A percentile compares a stretch with the other conserved stretches of the same genome.
Conservation (phyloP, 2,888 invertebrate genomes). For the Fissipunctia ypsillon region DNA sequence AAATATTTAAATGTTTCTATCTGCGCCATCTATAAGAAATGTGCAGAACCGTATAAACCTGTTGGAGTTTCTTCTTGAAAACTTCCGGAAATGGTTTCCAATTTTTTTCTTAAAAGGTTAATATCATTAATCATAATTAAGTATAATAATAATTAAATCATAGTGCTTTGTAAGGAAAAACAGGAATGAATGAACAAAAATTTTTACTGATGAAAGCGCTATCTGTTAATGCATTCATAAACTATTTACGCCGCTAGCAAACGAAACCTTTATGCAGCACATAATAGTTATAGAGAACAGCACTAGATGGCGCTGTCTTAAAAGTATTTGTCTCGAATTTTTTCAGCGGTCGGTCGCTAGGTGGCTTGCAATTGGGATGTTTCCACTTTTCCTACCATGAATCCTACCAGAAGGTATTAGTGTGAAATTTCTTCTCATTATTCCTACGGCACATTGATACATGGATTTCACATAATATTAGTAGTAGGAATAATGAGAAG, state of each 20-base stretch:
- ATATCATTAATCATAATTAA: too few relatives aligned
- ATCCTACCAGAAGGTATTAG: too few relatives aligned
- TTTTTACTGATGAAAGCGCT: not conserved
- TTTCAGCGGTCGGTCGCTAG: not conserved
- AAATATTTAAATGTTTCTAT: not conserved
- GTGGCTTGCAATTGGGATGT: not conserved
- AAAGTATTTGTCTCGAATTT: accelerated
- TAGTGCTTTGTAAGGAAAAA: too few relatives aligned
- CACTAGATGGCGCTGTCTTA: constrained; percentile 24
- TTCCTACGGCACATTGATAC: too few relatives aligned
- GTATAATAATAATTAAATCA: too few relatives aligned
- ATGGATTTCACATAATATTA: too few relatives aligned
- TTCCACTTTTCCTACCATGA: too few relatives aligned
- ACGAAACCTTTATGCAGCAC: accelerated
- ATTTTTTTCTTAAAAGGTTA: too few relatives aligned
- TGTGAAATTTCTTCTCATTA: too few relatives aligned
- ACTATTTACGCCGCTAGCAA: not conserved
- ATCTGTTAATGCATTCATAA: not conserved
- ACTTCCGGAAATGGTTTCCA: too few relatives aligned
- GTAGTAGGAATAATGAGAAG: too few relatives aligned
- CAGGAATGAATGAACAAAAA: not conserved
- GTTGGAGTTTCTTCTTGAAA: not conserved
- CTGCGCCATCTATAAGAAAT: constrained; percentile 17
- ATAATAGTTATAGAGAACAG: accelerated
- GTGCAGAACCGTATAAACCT: not conserved